Conservation (phyloP, 2,888 invertebrate genomes). For the Deladenus siricidicola region DNA sequence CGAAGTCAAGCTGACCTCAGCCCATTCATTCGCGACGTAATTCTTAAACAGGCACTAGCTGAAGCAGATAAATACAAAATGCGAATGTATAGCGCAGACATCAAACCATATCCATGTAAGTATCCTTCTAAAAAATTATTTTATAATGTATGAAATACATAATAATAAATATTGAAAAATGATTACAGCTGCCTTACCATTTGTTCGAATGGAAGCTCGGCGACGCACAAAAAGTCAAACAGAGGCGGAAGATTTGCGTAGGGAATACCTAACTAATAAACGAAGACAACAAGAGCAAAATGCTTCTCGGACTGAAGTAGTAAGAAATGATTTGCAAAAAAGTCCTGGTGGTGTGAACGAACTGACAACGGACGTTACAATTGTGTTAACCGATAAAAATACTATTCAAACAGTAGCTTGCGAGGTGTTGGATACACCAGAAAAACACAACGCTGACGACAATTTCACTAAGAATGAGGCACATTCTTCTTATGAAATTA, state of each 20-base stretch:
- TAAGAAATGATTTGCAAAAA: too few species aligned
- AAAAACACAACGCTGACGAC: too few species aligned
- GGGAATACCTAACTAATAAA: not conserved
- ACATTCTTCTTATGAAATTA: too few species aligned
- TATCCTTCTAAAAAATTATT: not conserved
- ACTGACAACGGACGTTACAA: too few species aligned
- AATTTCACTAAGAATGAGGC: too few species aligned
- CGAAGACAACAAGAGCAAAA: not conserved
- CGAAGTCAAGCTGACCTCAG: conserved; percentile 17
- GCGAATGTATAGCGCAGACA: conserved; percentile 29
- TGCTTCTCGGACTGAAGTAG: not conserved
- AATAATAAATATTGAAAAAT: conserved; percentile 1
- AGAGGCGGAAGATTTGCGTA: conserved; percentile 30
- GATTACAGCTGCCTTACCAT: conserved; percentile 36
- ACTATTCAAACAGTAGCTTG: too few species aligned
- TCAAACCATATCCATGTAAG: conserved; percentile 27
- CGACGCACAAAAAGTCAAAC: conserved; percentile 42
- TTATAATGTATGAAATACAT: too few species aligned
- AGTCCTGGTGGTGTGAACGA: too few species aligned
- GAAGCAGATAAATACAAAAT: conserved; percentile 33
- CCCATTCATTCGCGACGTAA: conserved; percentile 22
- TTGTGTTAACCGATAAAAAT: too few species aligned
- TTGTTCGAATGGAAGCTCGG: conserved; percentile 36
- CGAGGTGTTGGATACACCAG: too few species aligned
- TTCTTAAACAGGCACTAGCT: conserved; percentile 13